Percentiles rank a stretch among this genome's conserved stretches.
Conservation (phyloP, 1,140 invertebrate species). For the Drosophila kanapiae region DNA sequence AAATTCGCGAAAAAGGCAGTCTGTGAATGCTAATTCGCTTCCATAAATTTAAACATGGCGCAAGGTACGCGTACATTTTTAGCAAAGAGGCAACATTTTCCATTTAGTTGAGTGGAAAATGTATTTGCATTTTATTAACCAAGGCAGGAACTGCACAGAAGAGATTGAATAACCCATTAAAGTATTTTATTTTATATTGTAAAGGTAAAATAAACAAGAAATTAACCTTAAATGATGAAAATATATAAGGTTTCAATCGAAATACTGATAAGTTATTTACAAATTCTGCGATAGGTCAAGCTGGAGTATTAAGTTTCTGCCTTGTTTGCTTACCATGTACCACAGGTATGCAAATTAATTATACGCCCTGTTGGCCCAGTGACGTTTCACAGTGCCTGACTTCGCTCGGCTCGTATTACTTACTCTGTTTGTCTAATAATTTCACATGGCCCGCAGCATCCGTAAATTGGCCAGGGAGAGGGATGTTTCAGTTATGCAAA, state of each 20-base stretch:
- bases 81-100: slow-evolving; percentile 26
- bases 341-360: slow-evolving; percentile 45
- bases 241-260: neutral
- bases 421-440: slow-evolving; percentile 25
- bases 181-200: neutral
- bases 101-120: slow-evolving; percentile 44
- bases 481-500: slow-evolving; percentile 25
- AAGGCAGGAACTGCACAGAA: neutral
- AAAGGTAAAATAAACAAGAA: no score
- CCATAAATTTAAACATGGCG: slow-evolving; percentile 10
- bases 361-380: slow-evolving; percentile 37
- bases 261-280: neutral
- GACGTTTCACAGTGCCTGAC: slow-evolving; percentile 1
- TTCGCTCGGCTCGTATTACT: slow-evolving; percentile 12
- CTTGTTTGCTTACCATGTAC: slow-evolving; percentile 12
- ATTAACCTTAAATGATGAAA: neutral
- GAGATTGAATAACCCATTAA: neutral
- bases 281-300: no score
- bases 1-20: slow-evolving; percentile 9
- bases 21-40: slow-evolving; percentile 14
- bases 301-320: slow-evolving; percentile 6
- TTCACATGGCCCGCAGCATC: slow-evolving; percentile 28
- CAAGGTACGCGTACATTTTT: neutral
- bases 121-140: slow-evolving; percentile 7
- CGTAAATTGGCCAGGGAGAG: slow-evolving; percentile 7